phyloP scores from a whole-genome alignment of 2,888 invertebrate genomes.

The Temnothorax ravouxi region DNA sequence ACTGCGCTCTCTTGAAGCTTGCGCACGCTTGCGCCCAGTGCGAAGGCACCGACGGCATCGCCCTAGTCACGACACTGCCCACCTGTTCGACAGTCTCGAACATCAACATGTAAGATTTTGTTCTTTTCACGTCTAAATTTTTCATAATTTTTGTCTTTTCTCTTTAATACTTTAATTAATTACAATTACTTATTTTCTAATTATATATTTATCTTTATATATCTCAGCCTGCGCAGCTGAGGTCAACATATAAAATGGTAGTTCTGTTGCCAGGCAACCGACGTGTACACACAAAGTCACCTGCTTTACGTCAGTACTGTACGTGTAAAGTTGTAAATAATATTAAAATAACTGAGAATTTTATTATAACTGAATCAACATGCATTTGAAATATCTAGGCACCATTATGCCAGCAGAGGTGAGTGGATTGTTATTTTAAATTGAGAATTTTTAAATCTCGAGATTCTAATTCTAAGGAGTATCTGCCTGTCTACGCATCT shows the following conservation, averaged over 20 bases:
- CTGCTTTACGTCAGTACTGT: slow-evolving; percentile 1
- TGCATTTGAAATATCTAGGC: slow-evolving; percentile 92
- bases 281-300: slow-evolving; percentile 46
- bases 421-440: slow-evolving; percentile 71
- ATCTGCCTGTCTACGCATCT: background rate
- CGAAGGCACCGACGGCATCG: too few relatives aligned
- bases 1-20: too few relatives aligned
- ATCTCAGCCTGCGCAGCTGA: background rate
- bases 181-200: too few relatives aligned
- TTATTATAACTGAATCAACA: slow-evolving; percentile 26
- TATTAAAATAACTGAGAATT: slow-evolving; percentile 14
- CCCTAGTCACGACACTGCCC: too few relatives aligned
- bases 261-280: slow-evolving; percentile 62
- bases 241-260: background rate
- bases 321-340: slow-evolving; percentile 22
- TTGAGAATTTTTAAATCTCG: background rate
- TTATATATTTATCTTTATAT: too few relatives aligned
- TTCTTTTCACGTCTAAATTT: too few relatives aligned
- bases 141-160: too few relatives aligned
- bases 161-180: too few relatives aligned
- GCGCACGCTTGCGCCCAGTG: too few relatives aligned
- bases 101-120: too few relatives aligned
- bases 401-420: slow-evolving; percentile 93
- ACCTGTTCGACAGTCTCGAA: too few relatives aligned
- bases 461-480: background rate